These are phyloP conservation scores for Atta texana DNA, from an alignment of 1,140 invertebrate species.

Conservation along the genomic window DNA sequence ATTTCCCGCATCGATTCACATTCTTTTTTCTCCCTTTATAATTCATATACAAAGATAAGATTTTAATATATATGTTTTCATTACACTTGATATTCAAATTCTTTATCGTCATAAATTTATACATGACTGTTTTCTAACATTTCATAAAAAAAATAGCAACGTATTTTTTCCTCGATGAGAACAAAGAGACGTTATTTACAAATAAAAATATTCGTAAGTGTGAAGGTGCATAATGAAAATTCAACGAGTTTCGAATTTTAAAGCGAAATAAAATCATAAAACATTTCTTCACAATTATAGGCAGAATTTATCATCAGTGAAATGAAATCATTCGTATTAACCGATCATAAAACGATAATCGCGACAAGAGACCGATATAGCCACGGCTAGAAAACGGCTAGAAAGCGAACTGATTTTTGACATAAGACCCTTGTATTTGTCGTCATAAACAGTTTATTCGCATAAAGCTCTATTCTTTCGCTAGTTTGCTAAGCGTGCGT, in stretches of 20 bases:
- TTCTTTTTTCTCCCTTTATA: background rate
- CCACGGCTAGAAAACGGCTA: conserved; percentile 58
- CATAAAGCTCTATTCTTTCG: conserved; percentile 52
- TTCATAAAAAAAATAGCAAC: background rate
- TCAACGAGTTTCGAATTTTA: background rate
- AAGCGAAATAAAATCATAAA: background rate
- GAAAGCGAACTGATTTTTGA: conserved; percentile 74
- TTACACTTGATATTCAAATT: background rate
- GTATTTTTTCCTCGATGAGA: background rate
- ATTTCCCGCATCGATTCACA: background rate
- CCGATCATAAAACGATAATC: conserved; percentile 74
- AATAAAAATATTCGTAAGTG: background rate
- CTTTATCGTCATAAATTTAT: background rate
- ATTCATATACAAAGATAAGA: background rate
- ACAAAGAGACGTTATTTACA: background rate
- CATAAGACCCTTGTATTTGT: conserved; percentile 68
- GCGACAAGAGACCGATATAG: conserved; percentile 68
- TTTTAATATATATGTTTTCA: background rate
- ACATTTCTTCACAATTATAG: conserved; percentile 12
- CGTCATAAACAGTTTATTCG: conserved; percentile 67
- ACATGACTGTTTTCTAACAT: background rate
- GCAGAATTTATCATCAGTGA: conserved; percentile 70
- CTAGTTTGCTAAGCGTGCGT: conserved; percentile 39
- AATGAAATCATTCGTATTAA: conserved; percentile 71
- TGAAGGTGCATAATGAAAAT: background rate